Evolutionary conservation across 2,113 vertebrate species (phyloP).

Genomic region (Scatophagus argus): DNA sequence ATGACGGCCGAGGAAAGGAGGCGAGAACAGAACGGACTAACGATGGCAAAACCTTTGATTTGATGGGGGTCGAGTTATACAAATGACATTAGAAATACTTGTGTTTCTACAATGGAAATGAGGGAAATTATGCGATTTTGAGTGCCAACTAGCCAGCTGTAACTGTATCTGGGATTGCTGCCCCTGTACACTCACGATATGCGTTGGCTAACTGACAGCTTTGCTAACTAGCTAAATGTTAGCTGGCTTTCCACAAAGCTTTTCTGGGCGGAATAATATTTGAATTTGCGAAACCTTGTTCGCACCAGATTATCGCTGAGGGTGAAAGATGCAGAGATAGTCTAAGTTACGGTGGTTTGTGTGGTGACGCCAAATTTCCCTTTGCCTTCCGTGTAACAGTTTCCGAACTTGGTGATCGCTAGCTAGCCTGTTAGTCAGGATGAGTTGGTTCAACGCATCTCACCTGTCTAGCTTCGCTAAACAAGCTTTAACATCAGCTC

Average conservation of each 20-base stretch:
- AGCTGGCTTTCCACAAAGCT: constrained; percentile 3
- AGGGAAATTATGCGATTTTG: not conserved
- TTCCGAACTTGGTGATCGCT: constrained; percentile 22
- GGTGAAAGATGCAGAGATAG: not conserved
- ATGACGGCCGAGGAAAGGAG: constrained; percentile 34
- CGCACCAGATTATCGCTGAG: not conserved
- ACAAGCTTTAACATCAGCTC: constrained; percentile 96
- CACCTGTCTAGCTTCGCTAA: constrained; percentile 98
- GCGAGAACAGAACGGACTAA: constrained; percentile 5
- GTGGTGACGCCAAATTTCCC: not conserved
- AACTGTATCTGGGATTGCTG: constrained; percentile 18
- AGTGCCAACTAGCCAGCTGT: constrained; percentile 20
- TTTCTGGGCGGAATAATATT: not conserved
- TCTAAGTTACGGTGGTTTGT: not conserved
- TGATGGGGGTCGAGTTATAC: not conserved
- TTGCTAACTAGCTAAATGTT: constrained; percentile 44
- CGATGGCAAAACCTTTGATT: not conserved
- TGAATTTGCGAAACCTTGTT: not conserved
- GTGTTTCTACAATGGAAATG: constrained; percentile 1
- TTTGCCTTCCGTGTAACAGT: not conserved
- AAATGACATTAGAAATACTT: not conserved
- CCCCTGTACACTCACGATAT: constrained; percentile 18
- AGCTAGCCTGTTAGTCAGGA: constrained; percentile 58
- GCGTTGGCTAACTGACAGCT: constrained; percentile 16
- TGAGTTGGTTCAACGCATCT: constrained; percentile 99